Base-by-base conservation (phyloP, 2,113 vertebrate species). In the Amblyopsis rosae region DNA sequence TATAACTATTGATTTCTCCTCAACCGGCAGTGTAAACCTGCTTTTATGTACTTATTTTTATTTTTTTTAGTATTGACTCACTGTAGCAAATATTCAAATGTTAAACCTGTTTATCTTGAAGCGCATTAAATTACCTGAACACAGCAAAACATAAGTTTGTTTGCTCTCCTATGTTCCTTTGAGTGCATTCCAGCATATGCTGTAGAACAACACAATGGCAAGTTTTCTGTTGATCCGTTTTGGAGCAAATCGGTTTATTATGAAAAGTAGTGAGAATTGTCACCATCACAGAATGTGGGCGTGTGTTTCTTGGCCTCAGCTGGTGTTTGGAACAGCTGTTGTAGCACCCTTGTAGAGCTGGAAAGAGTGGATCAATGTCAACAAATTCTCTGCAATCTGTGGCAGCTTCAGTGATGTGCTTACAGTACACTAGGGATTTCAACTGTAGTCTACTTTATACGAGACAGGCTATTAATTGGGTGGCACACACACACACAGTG, bases 251-350 rank as follows among this genome's bases (percentile, higher is more conserved):
- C 71, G 70, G 67, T 65, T 68, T 79, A 26, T 59, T 54, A n/a
- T 47, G 15, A 45, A 68, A 77, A 81, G 65, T 65, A 67, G 32
- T 17, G 47, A 69, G 62, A 80, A 67, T 66, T 58, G 55, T 54
- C 9, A 51, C 66, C 53, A 72, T 67, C 35, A 51, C 59, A 70
- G 9, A 56, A 56, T 68, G 58, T 58, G 67, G 63, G 66, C 73
- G 46, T 54, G 54, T 50, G 69, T 70, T 69, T 70, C 13, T 32
- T 55, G 67, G 74, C 72, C 77, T 75, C 82, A 80, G 75, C 75
- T 88, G 80, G 79, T 82, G 79, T 66, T 73, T 85, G 63, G 49
- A 81, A 72, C 87, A 91, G 89, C 90, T 89, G 88, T 82, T 47
- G 77, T 73, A 82, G 80, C 85, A 49, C 65, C 85, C 59, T 76